Conservation (phyloP, 64 coral and sea anemone genomes). For the Porites australiensis region DNA sequence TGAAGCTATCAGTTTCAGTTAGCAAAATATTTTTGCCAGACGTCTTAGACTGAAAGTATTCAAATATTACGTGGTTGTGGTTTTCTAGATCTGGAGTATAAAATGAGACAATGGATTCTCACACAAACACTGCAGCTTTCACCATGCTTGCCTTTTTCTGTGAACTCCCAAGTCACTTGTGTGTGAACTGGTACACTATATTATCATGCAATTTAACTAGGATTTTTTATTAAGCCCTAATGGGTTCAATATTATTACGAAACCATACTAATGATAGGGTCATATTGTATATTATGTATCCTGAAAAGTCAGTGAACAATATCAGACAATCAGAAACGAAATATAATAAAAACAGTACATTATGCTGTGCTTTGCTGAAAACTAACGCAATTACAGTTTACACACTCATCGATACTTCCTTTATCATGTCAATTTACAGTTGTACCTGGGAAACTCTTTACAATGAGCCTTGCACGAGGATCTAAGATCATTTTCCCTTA, state of each 20-base stretch:
- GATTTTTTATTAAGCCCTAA: not conserved
- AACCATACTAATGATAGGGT: not conserved
- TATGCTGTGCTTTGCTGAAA: not conserved
- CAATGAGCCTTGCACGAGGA: not conserved
- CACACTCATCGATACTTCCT: not conserved
- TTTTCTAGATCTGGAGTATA: no score
- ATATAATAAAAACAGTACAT: not conserved
- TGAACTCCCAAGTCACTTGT: no score
- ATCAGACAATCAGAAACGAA: not conserved
- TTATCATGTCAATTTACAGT: not conserved
- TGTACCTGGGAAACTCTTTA: not conserved
- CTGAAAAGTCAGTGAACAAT: not conserved
- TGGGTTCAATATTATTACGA: not conserved
- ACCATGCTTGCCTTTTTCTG: no score
- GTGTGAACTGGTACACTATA: no score
- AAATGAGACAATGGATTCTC: no score
- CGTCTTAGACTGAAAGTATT: no score
- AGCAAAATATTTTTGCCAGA: no score
- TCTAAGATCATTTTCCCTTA: not conserved
- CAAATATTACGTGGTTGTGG: no score
- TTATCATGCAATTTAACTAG: not conserved
- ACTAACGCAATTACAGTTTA: not conserved
- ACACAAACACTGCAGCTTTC: no score
- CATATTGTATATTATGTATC: not conserved
- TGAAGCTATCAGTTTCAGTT: no score